These are phyloP conservation scores for Lasioglossum oenotherae DNA, from an alignment of 2,888 invertebrate species.

Conservation along the genomic window DNA sequence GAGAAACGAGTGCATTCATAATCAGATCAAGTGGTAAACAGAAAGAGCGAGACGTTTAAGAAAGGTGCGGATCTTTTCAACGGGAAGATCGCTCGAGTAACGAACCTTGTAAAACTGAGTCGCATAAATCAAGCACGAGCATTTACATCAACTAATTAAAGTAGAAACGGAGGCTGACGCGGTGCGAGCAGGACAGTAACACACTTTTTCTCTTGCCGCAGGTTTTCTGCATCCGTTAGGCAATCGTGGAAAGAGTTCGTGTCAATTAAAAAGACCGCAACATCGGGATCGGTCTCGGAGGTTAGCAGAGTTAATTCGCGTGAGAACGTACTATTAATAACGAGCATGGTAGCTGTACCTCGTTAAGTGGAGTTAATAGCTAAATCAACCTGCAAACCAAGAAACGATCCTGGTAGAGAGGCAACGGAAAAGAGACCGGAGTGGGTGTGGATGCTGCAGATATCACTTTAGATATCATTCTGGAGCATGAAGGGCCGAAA, in stretches of 20 bases:
- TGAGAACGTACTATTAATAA: constrained; percentile 64
- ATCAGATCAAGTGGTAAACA: neutral
- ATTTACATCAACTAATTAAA: constrained; percentile 22
- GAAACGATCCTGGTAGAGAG: constrained; percentile 43
- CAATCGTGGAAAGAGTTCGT: constrained; percentile 52
- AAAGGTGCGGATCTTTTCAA: neutral
- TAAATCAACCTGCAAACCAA: constrained; percentile 56
- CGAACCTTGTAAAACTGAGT: constrained; percentile 7
- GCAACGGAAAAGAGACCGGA: constrained; percentile 41
- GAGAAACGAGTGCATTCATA: neutral
- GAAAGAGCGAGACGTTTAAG: neutral
- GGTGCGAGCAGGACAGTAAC: constrained; percentile 15
- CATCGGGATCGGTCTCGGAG: constrained; percentile 44
- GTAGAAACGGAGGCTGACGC: neutral
- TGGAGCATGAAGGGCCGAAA: constrained; percentile 44
- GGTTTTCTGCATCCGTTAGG: constrained; percentile 38
- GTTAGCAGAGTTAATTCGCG: constrained; percentile 57
- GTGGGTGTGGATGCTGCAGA: constrained; percentile 47
- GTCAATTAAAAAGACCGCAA: constrained; percentile 55
- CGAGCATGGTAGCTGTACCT: constrained; percentile 58
- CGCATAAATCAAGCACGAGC: neutral
- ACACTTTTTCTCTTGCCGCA: neutral
- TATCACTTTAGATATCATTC: constrained; percentile 37
- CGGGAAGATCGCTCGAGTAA: neutral
- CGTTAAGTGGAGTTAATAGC: constrained; percentile 61